Evolutionary conservation across 2,888 invertebrate genomes (phyloP).

Genomic region (Caenorhabditis sp.): DNA sequence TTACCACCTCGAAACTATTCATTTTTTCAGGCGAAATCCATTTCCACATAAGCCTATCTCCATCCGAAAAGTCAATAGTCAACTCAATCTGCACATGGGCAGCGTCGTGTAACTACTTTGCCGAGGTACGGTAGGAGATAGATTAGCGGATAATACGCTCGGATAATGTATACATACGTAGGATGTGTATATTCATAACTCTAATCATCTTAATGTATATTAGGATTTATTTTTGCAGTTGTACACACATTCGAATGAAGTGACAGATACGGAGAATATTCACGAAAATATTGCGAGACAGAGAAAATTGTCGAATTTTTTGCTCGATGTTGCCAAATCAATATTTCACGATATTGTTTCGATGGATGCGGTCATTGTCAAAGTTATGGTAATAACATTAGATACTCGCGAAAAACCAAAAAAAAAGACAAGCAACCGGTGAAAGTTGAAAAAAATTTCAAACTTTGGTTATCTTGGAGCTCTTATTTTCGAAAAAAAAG

Average conservation of each 20-base stretch:
- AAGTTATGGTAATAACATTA: conserved; percentile 77
- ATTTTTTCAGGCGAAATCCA: conserved; percentile 59
- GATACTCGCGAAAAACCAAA: too few relatives aligned
- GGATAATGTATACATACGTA: not conserved
- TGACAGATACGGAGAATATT: conserved; percentile 19
- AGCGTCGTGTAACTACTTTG: conserved; percentile 55
- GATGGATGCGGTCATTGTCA: conserved; percentile 82
- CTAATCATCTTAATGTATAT: not conserved
- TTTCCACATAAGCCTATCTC: conserved; percentile 52
- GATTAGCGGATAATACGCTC: not conserved
- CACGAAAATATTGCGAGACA: conserved; percentile 56
- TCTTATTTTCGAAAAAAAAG: too few relatives aligned
- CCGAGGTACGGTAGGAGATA: conserved; percentile 47
- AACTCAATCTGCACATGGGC: conserved; percentile 62
- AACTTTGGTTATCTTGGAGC: too few relatives aligned
- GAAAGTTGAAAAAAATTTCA: too few relatives aligned
- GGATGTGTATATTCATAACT: not conserved
- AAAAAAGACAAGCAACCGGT: too few relatives aligned
- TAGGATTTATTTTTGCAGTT: conserved; percentile 72
- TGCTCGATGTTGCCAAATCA: conserved; percentile 82
- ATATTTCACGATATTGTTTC: conserved; percentile 88
- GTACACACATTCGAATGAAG: conserved; percentile 76
- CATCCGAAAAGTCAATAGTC: conserved; percentile 52
- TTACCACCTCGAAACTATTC: too few relatives aligned
- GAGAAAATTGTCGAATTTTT: conserved; percentile 77